Conservation (phyloP, 1,140 invertebrate species). For the Ceratitis capitata region DNA sequence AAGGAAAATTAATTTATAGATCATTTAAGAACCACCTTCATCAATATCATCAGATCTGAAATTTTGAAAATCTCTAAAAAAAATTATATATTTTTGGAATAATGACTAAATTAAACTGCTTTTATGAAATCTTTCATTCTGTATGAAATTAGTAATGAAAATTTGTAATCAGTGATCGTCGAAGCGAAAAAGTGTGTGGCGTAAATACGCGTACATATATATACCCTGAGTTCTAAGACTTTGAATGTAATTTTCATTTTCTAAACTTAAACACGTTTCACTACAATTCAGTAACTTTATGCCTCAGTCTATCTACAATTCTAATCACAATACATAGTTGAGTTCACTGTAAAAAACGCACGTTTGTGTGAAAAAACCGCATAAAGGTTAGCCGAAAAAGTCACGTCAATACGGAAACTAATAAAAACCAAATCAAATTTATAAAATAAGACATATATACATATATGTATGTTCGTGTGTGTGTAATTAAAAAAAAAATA, state of each 20-base stretch:
- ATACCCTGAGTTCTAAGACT: not conserved
- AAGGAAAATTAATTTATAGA: too few relatives aligned
- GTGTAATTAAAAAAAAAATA: not conserved
- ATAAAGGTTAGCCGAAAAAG: not conserved
- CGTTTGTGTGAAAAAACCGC: not conserved
- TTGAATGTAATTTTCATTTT: too few relatives aligned
- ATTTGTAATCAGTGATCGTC: too few relatives aligned
- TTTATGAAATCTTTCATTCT: too few relatives aligned
- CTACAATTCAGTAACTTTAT: not conserved
- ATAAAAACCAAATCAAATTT: not conserved
- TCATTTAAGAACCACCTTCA: too few relatives aligned
- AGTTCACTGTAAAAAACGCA: slow-evolving; percentile 14
- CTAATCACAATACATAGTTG: not conserved
- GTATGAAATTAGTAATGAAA: too few relatives aligned
- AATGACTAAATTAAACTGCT: too few relatives aligned
- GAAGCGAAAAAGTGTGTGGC: too few relatives aligned
- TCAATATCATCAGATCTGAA: too few relatives aligned
- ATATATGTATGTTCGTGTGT: not conserved
- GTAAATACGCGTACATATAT: too few relatives aligned
- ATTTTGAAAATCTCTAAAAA: too few relatives aligned
- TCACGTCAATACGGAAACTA: not conserved
- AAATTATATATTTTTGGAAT: too few relatives aligned
- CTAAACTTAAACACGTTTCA: not conserved
- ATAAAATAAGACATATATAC: not conserved
- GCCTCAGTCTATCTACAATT: not conserved